Percentiles rank a stretch among this genome's conserved stretches.
These are phyloP conservation scores for Scomber japonicus DNA, from an alignment of 2,113 vertebrate species.

Conservation along the genomic window DNA sequence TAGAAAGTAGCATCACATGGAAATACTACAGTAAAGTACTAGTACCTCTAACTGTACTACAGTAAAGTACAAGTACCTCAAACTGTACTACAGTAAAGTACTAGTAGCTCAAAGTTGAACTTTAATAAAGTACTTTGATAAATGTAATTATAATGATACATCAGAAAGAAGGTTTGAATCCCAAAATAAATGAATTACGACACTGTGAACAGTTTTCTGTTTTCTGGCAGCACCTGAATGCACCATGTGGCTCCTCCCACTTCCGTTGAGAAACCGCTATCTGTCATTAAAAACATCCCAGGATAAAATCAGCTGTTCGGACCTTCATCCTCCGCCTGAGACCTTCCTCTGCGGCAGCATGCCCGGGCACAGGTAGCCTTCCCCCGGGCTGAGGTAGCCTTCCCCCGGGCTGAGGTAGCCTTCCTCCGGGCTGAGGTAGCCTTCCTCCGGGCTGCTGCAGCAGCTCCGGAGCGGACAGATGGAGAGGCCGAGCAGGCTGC, in stretches of 20 bases:
- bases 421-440: background rate
- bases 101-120: background rate
- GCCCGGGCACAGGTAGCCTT: no score
- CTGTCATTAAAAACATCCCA: conserved; percentile 32
- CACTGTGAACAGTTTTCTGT: background rate
- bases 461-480: conserved; percentile 52
- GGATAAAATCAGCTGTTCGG: conserved; percentile 41
- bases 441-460: conserved; percentile 18
- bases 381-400: conserved; percentile 48
- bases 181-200: background rate
- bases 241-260: conserved; percentile 50
- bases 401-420: conserved; percentile 48
- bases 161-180: no score
- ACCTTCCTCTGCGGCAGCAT: no score
- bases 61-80: no score
- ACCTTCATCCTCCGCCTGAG: no score
- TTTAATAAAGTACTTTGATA: background rate
- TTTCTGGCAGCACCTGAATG: conserved; percentile 25
- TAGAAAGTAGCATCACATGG: no score
- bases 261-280: conserved; percentile 75
- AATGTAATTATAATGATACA: no score
- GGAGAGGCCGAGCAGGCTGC: conserved; percentile 69
- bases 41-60: no score
- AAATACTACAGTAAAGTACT: no score
- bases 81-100: no score